Base-by-base conservation (phyloP, 2,113 vertebrate species). In the Grus americana region DNA sequence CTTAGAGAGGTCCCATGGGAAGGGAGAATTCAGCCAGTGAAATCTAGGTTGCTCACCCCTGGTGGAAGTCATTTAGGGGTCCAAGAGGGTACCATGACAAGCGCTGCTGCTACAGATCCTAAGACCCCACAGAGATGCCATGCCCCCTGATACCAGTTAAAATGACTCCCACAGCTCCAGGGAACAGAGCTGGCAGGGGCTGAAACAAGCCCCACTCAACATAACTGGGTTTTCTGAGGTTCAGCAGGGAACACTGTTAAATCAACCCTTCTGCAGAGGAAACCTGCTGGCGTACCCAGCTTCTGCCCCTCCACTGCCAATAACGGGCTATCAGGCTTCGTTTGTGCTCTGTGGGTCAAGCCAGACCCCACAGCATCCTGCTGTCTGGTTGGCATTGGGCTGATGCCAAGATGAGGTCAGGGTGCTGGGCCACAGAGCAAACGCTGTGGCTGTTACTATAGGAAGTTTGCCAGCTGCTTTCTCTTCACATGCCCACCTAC, bases 391-490 rank as follows among this genome's bases (percentile, higher is more conserved):
- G 92, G 88, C 54, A 49, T 27, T 65, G 83, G 40, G 49, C 29
- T 55, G 78, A 10, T 42, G 73, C 92, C 88, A 96, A 59, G 75
- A 75, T 81, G 92, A 93, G 88, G 83, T 79, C 92, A 91, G 93
- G 76, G 87, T 68, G 61, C 58, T 85, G 80, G 62, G 74, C 80
- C 94, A 87, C 58, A 72, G 70, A 82, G 88, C 70, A 91, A 94
- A 81, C 2, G 2, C 49, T 62, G 66, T 61, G 86, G 78, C 78
- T 92, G 22, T 84, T 91, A 15, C 88, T 61, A 27, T 24, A 75
- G 70, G 83, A 93, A 55, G 26, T 75, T 36, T 87, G 62, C 89
- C 94, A 95, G 66, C 65, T 70, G 54, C 66, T 85, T 66, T 91
- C 86, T 82, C 42, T 87, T 61, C 46, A 63, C 24, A 3, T 84